Evolutionary conservation across 2,888 invertebrate genomes (phyloP), one percentile per base, ranked within the genome.

Genomic region (Drosophila anceps): DNA sequence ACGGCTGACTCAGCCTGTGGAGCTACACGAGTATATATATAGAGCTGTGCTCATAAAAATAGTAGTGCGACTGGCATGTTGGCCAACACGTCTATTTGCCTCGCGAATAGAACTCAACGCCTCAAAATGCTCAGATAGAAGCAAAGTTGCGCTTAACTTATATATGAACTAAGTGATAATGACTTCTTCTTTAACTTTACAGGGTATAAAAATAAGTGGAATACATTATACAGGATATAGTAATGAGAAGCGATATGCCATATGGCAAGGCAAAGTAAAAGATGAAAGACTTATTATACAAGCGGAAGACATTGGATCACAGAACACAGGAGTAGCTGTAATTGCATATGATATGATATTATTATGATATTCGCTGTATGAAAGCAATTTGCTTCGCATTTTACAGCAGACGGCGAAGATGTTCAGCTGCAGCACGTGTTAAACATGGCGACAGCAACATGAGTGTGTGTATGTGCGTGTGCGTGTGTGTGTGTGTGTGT

Each of bases 391-490:
- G 33, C 44, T 48, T 48, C 46, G 5, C 46, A 60, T 44, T 70
- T 60, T 39, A n/a, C 48, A 55, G 37, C n/a, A 12, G 18, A n/a
- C 10, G 35, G 29, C 44, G 58, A 54, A 69, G 48, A 29, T 50
- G 59, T 41, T 80, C 72, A 80, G 68, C 62, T 76, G 81, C 73
- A 72, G 81, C 81, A 81, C 81, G 83, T 80, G 80, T 68, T 76
- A 69, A 77, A 77, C 83, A 81, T 80, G 80, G 81, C 80, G 80
- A 60, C 71, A 81, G 44, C 79, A 46, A 54, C 64, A 61, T 41
- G 31, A 18, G 13, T 48, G 6, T 29, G 29, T n/a, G n/a, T n/a
- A 13, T n/a, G n/a, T n/a, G 10, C 15, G 5, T 0, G 72, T 69
- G 68, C 62, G 43, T 18, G 46, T 35, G 33, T 62, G 64, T 35